These are phyloP conservation scores for Drosophila rhopaloa DNA, from an alignment of 1,140 invertebrate species.

Conservation along the genomic window DNA sequence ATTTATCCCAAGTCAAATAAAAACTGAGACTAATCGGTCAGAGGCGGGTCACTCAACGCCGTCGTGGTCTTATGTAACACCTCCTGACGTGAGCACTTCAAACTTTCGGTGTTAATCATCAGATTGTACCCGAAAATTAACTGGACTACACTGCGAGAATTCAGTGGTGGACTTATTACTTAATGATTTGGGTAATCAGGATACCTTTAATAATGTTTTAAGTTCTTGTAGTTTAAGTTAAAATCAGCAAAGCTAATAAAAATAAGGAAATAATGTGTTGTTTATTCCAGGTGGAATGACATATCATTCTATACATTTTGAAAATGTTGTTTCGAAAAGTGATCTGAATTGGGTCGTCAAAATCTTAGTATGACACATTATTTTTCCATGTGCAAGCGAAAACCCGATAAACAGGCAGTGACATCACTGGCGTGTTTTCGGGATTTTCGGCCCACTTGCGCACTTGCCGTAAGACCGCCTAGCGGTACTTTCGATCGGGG, in stretches of 20 bases:
- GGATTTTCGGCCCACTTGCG: constrained; percentile 52
- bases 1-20: background rate
- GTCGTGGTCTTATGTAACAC: constrained; percentile 12
- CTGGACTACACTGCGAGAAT: background rate
- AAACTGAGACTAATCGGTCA: constrained; percentile 5
- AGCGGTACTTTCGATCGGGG: constrained; percentile 66
- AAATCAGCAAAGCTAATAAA: no score
- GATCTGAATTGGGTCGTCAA: background rate
- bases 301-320: background rate
- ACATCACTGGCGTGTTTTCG: constrained; percentile 55
- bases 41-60: background rate
- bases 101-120: constrained; percentile 16
- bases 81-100: constrained; percentile 12
- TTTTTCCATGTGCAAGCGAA: background rate
- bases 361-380: background rate
- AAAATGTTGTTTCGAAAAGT: background rate
- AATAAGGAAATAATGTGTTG: no score
- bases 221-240: no score
- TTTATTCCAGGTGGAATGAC: background rate
- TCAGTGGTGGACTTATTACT: no score
- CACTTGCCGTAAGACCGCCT: constrained; percentile 41
- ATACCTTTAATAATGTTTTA: no score
- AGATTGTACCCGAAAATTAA: background rate
- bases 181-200: no score
- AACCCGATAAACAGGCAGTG: constrained; percentile 30